Base-by-base conservation (phyloP, 2,113 vertebrate species). In the Anhinga anhinga region DNA sequence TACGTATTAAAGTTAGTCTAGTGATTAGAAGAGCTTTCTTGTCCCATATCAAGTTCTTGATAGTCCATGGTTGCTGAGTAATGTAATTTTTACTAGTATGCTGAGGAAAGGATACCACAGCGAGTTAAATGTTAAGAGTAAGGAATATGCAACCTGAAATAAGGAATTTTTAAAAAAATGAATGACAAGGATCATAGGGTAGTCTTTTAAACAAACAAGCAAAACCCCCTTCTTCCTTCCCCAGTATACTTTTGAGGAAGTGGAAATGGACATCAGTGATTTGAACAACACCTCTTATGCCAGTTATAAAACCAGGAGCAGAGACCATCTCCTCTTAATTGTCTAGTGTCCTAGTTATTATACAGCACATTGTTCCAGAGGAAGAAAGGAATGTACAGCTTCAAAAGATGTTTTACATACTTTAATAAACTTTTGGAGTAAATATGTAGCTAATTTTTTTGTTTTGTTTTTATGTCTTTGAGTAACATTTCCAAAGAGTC, bases 181-280 rank as follows among this genome's bases (percentile, higher is more conserved):
- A 27, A 55, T 47, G 25, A 10, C 45, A 81, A 49, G 3, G 30
- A 18, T 55, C 56, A 89, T 29, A 42, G 15, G 17, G 38, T 36
- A 34, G 8, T 78, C 25, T 74, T 70, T 38, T 22, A 70, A 93
- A 40, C 20, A 70, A 70, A 53, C 59, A 67, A 38, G 34, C 9
- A 58, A 65, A 72, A 6, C 2, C 0, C 0, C 5, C 15, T 11
- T 74, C 23, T 4, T 38, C 23, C 10, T 82, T 11, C 9, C 15
- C 11, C 25, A 13, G 22, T 34, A 53, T 23, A 61, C 20, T 32
- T 82, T n/a, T 52, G 73, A 71, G 49, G n/a, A 32, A 62, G 50
- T 19, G 72, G 62, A 65, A 86, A 34, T 13, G 40, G 36, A 7
- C 29, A 30, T 49, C 15, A 34, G 23, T 77, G 58, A 21, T 91